phyloP scores from a whole-genome alignment of 2,888 invertebrate species.

The Anthoptus insignis region DNA sequence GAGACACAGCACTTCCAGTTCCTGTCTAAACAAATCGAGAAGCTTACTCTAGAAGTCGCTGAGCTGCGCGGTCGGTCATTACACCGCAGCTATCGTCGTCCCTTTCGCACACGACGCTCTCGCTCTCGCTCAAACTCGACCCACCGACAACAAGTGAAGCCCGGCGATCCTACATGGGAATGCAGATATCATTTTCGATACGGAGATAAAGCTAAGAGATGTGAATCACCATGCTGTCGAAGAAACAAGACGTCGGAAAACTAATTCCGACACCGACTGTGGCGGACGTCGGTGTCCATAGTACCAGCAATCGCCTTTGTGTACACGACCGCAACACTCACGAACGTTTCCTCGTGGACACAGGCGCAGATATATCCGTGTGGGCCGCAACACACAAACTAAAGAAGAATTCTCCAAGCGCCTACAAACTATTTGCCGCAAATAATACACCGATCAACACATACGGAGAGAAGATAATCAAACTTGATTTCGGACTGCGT shows the following conservation, averaged over 20 bases:
- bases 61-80: background rate
- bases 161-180: slow-evolving; percentile 21
- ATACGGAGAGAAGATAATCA: slow-evolving; percentile 8
- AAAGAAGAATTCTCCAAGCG: background rate
- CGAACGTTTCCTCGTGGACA: slow-evolving; percentile 37
- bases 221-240: slow-evolving; percentile 36
- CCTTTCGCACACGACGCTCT: background rate
- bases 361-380: slow-evolving; percentile 24
- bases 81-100: slow-evolving; percentile 4
- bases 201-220: slow-evolving; percentile 33
- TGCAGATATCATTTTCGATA: slow-evolving; percentile 38
- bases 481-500: slow-evolving; percentile 7
- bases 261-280: slow-evolving; percentile 26
- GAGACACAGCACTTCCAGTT: background rate
- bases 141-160: background rate
- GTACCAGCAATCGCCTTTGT: slow-evolving; percentile 35
- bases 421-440: slow-evolving; percentile 5
- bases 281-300: slow-evolving; percentile 29
- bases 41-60: slow-evolving; percentile 4
- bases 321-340: slow-evolving; percentile 30
- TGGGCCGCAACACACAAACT: background rate
- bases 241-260: slow-evolving; percentile 37
- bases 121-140: slow-evolving; percentile 16
- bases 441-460: slow-evolving; percentile 13
- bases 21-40: slow-evolving; percentile 6